Conservation (phyloP, 2,888 invertebrate species). For the Troides oblongomaculatus region DNA sequence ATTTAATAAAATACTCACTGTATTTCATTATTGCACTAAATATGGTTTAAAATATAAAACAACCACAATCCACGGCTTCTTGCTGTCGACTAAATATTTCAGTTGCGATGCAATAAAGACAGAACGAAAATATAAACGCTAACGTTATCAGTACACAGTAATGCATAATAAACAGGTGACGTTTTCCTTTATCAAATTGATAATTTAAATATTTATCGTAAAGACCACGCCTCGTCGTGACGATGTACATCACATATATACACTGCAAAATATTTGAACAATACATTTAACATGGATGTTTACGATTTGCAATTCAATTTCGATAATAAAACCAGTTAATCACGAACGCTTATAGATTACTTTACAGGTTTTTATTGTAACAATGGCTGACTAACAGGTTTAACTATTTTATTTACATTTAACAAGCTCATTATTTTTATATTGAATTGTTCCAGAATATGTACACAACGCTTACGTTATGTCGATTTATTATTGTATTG, state of each 20-base stretch:
- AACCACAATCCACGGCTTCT: constrained; percentile 3
- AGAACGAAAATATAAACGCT: constrained; percentile 15
- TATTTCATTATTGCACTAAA: constrained; percentile 14
- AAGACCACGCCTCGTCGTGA: constrained; percentile 22
- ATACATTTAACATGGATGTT: not conserved
- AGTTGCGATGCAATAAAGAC: constrained; percentile 4
- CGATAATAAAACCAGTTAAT: constrained; percentile 7
- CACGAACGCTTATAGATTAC: constrained; percentile 14
- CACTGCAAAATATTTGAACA: constrained; percentile 15
- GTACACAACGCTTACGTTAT: no score
- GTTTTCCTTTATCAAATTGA: constrained; percentile 16
- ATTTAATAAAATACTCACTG: constrained; percentile 15
- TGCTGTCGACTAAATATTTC: constrained; percentile 6
- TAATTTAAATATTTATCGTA: constrained; percentile 20
- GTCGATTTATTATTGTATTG: no score
- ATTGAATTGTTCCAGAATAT: not conserved
- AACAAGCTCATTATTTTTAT: not conserved
- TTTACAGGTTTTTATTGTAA: constrained; percentile 8
- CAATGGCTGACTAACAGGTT: not conserved
- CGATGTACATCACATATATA: constrained; percentile 6
- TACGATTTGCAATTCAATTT: constrained; percentile 27
- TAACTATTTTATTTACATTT: constrained; percentile 1
- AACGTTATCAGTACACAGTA: constrained; percentile 11
- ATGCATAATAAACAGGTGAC: constrained; percentile 14
- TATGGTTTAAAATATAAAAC: constrained; percentile 1